Evolutionary conservation across 1,140 invertebrate genomes (phyloP).

Genomic region (Drosophila arizonae): DNA sequence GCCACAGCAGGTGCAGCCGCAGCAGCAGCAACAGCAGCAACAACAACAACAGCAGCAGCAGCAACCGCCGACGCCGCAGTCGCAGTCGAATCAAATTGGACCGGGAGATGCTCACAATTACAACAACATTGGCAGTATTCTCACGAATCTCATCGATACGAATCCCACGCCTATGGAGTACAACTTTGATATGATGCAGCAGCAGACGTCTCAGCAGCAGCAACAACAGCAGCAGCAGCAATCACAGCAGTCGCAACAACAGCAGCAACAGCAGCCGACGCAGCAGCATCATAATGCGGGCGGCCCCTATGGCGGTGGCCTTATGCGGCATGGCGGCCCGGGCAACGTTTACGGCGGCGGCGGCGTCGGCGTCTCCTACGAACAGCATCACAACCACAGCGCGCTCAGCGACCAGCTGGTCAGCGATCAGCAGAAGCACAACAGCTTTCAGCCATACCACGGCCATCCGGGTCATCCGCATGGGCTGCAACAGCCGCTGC

Average conservation of each 20-base stretch:
- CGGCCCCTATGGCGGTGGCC: conserved; percentile 45
- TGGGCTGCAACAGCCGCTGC: conserved; percentile 56
- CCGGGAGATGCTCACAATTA: conserved; percentile 72
- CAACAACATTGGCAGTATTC: conserved; percentile 82
- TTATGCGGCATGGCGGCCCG: conserved; percentile 60
- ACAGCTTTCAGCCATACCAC: conserved; percentile 78
- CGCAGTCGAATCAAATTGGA: conserved; percentile 44
- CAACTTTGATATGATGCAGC: conserved; percentile 76
- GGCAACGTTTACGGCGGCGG: conserved; percentile 62
- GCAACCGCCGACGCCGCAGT: conserved; percentile 51
- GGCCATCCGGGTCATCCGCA: conserved; percentile 58
- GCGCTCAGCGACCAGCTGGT: conserved; percentile 57
- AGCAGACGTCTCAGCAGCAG: conserved; percentile 46
- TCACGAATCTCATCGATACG: conserved; percentile 82
- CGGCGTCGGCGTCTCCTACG: conserved; percentile 47
- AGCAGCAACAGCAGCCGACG: conserved; percentile 49
- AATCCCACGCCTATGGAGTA: conserved; percentile 78
- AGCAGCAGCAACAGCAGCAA: conserved; percentile 49
- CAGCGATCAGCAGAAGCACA: conserved; percentile 79
- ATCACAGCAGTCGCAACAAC: conserved; percentile 11
- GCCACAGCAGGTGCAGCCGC: conserved; percentile 57
- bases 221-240: conserved; percentile 56
- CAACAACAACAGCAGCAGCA: conserved; percentile 59
- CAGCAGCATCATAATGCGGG: conserved; percentile 64
- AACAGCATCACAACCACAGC: conserved; percentile 59